Percentiles rank a stretch among this genome's conserved stretches.
phyloP scores from a whole-genome alignment of 2,113 vertebrate genomes.

The Axis porcinus region DNA sequence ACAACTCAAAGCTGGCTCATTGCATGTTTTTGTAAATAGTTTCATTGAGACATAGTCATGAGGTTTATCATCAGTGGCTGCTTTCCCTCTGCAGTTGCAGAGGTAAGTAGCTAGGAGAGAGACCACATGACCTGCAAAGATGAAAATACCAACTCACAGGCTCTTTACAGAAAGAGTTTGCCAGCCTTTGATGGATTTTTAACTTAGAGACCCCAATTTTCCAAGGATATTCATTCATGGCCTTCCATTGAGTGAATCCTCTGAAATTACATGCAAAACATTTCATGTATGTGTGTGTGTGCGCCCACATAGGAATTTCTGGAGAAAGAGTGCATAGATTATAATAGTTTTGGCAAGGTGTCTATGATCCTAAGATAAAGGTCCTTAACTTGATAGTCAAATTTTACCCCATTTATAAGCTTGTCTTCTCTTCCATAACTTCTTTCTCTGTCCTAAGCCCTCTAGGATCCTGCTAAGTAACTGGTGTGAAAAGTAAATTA shows the following conservation, averaged over 20 bases:
- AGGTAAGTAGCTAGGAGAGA: neutral
- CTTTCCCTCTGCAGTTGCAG: neutral
- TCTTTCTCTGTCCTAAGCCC: neutral
- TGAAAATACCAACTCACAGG: neutral
- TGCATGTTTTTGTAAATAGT: neutral
- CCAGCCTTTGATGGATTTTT: neutral
- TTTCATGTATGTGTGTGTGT: neutral
- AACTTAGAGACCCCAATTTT: neutral
- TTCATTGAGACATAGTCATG: neutral
- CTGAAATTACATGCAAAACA: neutral
- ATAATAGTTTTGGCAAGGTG: neutral
- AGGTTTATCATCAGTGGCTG: neutral
- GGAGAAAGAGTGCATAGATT: neutral
- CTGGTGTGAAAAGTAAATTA: neutral
- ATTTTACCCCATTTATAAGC: neutral
- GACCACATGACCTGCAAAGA: neutral
- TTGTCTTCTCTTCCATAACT: neutral
- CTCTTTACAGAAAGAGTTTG: neutral
- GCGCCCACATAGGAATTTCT: neutral
- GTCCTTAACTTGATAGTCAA: neutral
- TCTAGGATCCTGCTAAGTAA: conserved; percentile 8
- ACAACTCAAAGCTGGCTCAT: neutral
- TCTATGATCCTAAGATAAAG: neutral
- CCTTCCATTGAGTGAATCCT: neutral
- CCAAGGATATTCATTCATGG: neutral